These are phyloP conservation scores for Axea sp. DNA, from an alignment of 2,888 invertebrate genomes.

Conservation along the genomic window DNA sequence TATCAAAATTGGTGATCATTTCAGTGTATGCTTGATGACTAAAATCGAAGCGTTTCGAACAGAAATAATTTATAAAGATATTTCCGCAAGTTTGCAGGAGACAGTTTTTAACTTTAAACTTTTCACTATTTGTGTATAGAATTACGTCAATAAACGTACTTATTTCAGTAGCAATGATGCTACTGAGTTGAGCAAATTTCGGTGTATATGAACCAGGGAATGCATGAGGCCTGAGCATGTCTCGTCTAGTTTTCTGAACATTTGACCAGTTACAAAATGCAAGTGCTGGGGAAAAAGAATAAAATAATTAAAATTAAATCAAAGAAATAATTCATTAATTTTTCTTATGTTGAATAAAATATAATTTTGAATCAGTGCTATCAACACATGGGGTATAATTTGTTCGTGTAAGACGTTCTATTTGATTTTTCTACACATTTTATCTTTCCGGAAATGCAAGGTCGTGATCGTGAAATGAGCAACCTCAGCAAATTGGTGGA, in stretches of 20 bases:
- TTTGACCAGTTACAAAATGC: conserved; percentile 87
- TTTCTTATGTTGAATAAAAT: too few species aligned
- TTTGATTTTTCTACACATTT: conserved; percentile 14
- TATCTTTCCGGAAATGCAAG: conserved; percentile 66
- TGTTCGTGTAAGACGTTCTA: too few species aligned
- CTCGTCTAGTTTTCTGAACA: conserved; percentile 82
- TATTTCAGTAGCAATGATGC: conserved; percentile 80
- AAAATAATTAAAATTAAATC: too few species aligned
- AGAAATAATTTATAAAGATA: conserved; percentile 83
- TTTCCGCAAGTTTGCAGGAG: conserved; percentile 82
- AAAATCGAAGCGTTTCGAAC: conserved; percentile 80
- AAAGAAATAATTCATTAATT: too few species aligned
- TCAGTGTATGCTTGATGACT: conserved; percentile 79
- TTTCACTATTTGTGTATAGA: conserved; percentile 57
- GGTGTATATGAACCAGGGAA: conserved; percentile 82
- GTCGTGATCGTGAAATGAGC: conserved; percentile 43
- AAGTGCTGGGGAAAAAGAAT: conserved; percentile 80
- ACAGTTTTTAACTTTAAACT: conserved; percentile 79
- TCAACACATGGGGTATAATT: too few species aligned
- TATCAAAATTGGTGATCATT: conserved; percentile 82
- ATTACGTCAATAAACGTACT: conserved; percentile 73
- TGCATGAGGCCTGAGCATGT: conserved; percentile 82
- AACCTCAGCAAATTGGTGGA: conserved; percentile 55
- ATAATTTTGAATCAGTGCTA: too few species aligned
- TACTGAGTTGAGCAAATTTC: conserved; percentile 81